phyloP scores from a whole-genome alignment of 2,888 invertebrate genomes.

The Galerucella nymphaeae region DNA sequence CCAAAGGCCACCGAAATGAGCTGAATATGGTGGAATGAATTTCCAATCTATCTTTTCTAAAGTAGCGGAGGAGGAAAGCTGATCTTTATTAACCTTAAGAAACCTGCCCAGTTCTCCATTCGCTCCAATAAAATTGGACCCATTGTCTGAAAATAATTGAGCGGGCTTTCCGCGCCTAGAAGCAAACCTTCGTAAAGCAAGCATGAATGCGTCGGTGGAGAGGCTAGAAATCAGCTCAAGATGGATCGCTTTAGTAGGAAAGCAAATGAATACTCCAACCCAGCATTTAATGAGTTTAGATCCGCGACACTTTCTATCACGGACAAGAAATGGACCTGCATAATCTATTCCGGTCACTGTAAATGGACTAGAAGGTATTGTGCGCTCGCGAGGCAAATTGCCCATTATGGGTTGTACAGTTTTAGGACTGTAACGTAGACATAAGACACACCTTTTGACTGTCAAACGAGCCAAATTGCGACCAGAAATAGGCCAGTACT shows the following conservation, averaged over 20 bases:
- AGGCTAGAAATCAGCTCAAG: constrained; percentile 44
- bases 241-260: constrained; percentile 39
- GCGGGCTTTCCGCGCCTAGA: constrained; percentile 26
- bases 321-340: constrained; percentile 31
- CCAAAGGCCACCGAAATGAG: constrained; percentile 42
- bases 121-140: constrained; percentile 32
- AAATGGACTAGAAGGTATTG: constrained; percentile 26
- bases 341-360: constrained; percentile 25
- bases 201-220: constrained; percentile 42
- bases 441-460: constrained; percentile 28
- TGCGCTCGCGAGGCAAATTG: constrained; percentile 27
- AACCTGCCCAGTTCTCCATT: constrained; percentile 10
- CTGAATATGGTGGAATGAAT: constrained; percentile 40
- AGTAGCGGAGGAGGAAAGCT: neutral
- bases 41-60: constrained; percentile 18
- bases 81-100: neutral
- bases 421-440: constrained; percentile 25
- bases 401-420: constrained; percentile 32
- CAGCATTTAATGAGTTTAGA: too few relatives aligned
- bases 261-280: too few relatives aligned
- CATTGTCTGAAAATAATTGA: neutral
- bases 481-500: constrained; percentile 22
- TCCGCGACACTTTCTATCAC: too few relatives aligned
- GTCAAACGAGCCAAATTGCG: constrained; percentile 22
- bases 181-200: constrained; percentile 44